Percentiles rank a stretch among this genome's conserved stretches.
Conservation (phyloP, 2,113 vertebrate genomes). For the Panthera leo region DNA sequence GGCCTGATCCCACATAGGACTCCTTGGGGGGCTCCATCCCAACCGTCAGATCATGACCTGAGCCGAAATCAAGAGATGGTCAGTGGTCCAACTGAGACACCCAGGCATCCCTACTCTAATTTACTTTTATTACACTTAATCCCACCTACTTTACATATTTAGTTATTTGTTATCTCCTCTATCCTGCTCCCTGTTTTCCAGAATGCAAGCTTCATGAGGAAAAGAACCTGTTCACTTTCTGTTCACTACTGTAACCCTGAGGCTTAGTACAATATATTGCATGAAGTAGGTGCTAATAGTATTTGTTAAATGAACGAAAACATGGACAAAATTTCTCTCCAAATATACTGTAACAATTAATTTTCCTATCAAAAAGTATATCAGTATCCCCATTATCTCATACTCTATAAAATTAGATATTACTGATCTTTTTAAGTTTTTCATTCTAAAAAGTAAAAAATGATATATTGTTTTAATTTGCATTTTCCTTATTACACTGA, state of each 20-base stretch:
- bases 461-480: conserved; percentile 1
- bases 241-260: not conserved
- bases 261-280: not conserved
- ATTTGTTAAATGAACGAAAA: not conserved
- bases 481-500: conserved; percentile 17
- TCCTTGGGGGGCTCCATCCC: no score
- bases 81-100: no score
- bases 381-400: not conserved
- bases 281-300: not conserved
- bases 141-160: not conserved
- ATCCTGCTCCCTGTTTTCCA: not conserved
- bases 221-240: conserved; percentile 21
- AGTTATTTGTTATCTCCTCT: not conserved
- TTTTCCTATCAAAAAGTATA: not conserved
- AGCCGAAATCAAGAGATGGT: no score
- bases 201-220: not conserved
- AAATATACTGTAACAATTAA: not conserved
- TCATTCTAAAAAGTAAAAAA: conserved; percentile 34
- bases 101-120: not conserved
- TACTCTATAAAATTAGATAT: not conserved
- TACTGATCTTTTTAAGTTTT: not conserved
- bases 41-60: no score
- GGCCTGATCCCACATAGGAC: no score
- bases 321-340: not conserved
- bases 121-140: conserved; percentile 20